phyloP scores from a whole-genome alignment of 92 coral and sea anemone species.

The Parazoanthus swiftii region DNA sequence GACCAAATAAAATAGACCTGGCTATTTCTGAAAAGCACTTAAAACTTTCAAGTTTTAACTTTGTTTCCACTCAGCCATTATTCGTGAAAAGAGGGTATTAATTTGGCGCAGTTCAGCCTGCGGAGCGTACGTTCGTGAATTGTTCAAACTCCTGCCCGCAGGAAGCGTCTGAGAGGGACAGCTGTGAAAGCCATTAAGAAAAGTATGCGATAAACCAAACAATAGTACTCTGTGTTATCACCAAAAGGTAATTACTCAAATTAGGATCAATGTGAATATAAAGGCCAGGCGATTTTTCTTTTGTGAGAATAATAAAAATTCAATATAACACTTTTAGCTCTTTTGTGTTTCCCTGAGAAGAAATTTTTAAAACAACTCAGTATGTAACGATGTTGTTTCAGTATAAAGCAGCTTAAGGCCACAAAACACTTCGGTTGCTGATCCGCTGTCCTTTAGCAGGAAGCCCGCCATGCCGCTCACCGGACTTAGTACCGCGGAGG shows the following conservation, averaged over 20 bases:
- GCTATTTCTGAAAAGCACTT: neutral
- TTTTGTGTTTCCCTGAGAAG: neutral
- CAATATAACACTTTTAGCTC: neutral
- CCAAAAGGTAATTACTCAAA: slow-evolving; percentile 63
- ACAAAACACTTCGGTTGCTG: neutral
- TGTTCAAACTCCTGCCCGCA: slow-evolving; percentile 16
- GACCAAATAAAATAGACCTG: neutral
- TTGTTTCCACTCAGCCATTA: neutral
- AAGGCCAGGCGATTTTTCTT: neutral
- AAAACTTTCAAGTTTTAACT: neutral
- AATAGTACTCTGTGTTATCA: slow-evolving; percentile 65
- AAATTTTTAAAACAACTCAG: neutral
- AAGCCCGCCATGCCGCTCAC: neutral
- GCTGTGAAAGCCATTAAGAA: slow-evolving; percentile 71
- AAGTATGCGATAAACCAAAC: slow-evolving; percentile 70
- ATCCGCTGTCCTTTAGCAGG: neutral
- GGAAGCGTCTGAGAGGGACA: slow-evolving; percentile 44
- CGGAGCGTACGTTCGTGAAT: slow-evolving; percentile 26
- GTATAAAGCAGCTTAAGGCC: neutral
- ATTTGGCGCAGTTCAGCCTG: neutral
- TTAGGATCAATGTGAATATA: slow-evolving; percentile 29
- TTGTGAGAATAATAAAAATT: neutral
- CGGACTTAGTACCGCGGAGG: neutral
- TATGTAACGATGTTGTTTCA: neutral
- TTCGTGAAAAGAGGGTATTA: neutral